Conservation (phyloP, 2,797 vertebrate genomes). For the Leucoraja ocellata region DNA sequence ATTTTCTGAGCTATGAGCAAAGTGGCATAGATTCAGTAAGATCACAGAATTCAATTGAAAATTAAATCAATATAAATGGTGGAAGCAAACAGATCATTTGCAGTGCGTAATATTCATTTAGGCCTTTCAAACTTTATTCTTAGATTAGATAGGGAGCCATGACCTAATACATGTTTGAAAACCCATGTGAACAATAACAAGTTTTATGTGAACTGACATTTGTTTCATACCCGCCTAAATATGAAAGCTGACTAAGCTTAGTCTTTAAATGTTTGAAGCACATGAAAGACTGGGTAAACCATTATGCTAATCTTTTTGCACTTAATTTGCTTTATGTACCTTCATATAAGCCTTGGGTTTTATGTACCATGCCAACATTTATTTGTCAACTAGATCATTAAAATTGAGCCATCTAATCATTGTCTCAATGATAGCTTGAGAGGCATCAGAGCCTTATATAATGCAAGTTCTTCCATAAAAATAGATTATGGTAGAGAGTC, state of each 20-base stretch:
- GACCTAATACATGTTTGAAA: neutral
- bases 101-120: neutral
- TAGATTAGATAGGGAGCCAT: neutral
- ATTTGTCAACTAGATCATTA: neutral
- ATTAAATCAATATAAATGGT: too few relatives aligned
- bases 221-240: neutral
- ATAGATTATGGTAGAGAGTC: neutral
- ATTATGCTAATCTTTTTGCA: neutral
- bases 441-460: too few relatives aligned
- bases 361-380: neutral
- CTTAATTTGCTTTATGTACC: neutral
- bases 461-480: neutral
- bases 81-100: neutral
- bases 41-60: too few relatives aligned
- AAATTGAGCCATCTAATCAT: neutral
- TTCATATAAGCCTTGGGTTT: too few relatives aligned
- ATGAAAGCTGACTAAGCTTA: neutral
- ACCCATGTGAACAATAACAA: neutral
- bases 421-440: neutral
- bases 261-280: neutral
- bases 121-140: neutral
- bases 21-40: too few relatives aligned
- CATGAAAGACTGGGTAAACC: neutral
- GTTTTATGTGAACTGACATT: neutral
- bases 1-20: too few relatives aligned